Evolutionary conservation across 2,113 vertebrate species (phyloP).

Genomic region (Microcebus tavaratra): DNA sequence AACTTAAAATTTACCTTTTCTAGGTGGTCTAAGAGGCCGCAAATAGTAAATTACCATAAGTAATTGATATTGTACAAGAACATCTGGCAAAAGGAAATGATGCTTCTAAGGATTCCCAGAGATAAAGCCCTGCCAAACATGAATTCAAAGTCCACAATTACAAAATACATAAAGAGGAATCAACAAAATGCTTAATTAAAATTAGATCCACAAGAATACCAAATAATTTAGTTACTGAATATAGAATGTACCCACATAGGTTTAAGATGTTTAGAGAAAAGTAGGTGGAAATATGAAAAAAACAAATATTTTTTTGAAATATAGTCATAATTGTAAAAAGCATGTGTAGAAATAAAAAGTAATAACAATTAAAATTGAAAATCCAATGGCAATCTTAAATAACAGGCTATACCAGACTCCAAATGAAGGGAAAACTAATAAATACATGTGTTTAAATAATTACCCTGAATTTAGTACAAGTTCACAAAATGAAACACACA

Average conservation of each 20-base stretch:
- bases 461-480: neutral
- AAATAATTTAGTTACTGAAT: neutral
- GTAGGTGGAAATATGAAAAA: neutral
- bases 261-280: neutral
- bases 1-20: neutral
- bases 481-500: neutral
- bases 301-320: neutral
- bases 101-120: neutral
- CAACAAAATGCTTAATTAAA: neutral
- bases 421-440: neutral
- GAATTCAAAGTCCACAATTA: neutral
- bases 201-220: neutral
- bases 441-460: neutral
- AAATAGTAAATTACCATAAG: neutral
- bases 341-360: neutral
- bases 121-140: neutral
- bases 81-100: neutral
- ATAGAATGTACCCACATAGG: neutral
- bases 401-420: neutral
- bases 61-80: neutral
- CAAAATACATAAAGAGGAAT: neutral
- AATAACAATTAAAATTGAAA: slow-evolving; percentile 15
- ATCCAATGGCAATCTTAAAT: neutral
- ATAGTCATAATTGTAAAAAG: neutral
- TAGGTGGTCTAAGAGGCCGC: neutral